Conservation (phyloP, 2,888 invertebrate species). For the Philereme transversata region DNA sequence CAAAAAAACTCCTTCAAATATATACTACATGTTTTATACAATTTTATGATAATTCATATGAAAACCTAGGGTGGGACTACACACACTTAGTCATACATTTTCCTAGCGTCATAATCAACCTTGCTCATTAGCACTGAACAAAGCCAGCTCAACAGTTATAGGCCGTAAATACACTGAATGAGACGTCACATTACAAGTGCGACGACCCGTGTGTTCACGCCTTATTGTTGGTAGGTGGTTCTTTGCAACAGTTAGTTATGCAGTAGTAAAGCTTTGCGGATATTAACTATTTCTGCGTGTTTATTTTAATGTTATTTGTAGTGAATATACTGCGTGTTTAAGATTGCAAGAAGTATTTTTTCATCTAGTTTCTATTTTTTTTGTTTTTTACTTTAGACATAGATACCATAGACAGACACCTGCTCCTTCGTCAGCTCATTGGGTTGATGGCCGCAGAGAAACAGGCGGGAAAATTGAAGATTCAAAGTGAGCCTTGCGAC, state of each 20-base stretch:
- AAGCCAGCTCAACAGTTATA: constrained; percentile 22
- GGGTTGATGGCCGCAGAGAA: too few species aligned
- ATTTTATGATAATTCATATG: too few species aligned
- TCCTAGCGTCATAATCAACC: constrained; percentile 12
- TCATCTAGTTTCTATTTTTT: too few species aligned
- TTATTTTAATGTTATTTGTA: not conserved
- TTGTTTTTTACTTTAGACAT: too few species aligned
- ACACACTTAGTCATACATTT: constrained; percentile 4
- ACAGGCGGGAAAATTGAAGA: too few species aligned
- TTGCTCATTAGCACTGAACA: constrained; percentile 28
- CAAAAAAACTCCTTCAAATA: too few species aligned
- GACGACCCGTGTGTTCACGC: constrained; percentile 25
- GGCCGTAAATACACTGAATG: constrained; percentile 30
- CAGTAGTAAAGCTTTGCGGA: not conserved
- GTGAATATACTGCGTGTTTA: not conserved
- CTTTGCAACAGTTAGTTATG: not conserved
- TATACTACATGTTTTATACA: too few species aligned
- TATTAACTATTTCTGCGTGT: not conserved
- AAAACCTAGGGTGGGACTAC: too few species aligned
- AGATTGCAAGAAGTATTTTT: too few species aligned
- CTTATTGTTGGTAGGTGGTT: not conserved
- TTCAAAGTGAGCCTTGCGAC: too few species aligned
- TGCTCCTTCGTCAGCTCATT: too few species aligned
- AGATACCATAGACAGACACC: too few species aligned
- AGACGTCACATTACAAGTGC: constrained; percentile 25